Evolutionary conservation across 2,797 vertebrate genomes (phyloP), one percentile per base, ranked within the genome.

Genomic region (Semaprochilodus insignis): DNA sequence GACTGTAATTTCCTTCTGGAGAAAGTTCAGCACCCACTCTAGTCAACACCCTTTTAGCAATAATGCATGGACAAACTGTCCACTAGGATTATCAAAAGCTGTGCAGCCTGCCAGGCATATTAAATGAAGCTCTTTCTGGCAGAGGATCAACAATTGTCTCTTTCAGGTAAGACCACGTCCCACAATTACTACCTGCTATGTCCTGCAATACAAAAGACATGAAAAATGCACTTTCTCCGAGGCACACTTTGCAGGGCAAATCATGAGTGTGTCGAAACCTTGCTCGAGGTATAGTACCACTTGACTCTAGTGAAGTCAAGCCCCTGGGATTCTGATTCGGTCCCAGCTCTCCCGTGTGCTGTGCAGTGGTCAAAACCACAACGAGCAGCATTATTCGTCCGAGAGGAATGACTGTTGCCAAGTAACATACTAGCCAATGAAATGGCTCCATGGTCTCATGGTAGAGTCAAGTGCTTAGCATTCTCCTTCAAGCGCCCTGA

Each of bases 151-250:
- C 66, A 59, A 65, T 15, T 40, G 48, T 34, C 44, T 77, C 62
- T 66, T 77, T 66, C 25, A 21, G 48, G 48, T 52, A 66, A 66
- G 51, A n/a, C 1, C 6, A 16, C 25, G 3, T 15, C 27, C 5
- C 48, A 70, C 51, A 62, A 54, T 55, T 52, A 36, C 62, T 54
- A 34, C 55, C 40, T n/a, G 27, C 34, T 48, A 40, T 82, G 74
- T 34, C 52, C 55, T 19, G 19, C 51, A 44, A 48, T 62, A 63
- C 19, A 54, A 36, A 62, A 76, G 36, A 52, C 16, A n/a, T 15
- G 19, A 8, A 48, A 76, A 69, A 70, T 63, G 19, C 27, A 44
- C 13, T 16, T 48, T 15, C 6, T 67, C 48, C 54, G 59, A 55
- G 27, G 21, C 25, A 65, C 27, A 21, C 52, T 36, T 34, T 40